Evolutionary conservation across 2,888 invertebrate genomes (phyloP), one percentile per base, ranked within the genome.

Genomic region (Rutpela maculata): DNA sequence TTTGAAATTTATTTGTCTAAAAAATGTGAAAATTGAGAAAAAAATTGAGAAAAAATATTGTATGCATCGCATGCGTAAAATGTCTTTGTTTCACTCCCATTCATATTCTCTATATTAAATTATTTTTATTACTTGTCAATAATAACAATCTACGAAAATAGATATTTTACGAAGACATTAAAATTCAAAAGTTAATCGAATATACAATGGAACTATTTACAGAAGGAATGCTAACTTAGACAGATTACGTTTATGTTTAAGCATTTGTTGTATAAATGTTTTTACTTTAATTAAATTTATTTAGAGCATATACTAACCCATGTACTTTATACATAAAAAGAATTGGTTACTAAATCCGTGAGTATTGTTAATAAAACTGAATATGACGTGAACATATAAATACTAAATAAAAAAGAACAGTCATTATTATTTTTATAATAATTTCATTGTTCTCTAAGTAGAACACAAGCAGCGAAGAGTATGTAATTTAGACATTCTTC

Each of bases 401-500:
- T 15, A 50, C 12, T 59, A 60, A 59, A 70, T 19, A 65, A 38
- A 70, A 62, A 60, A 31, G 11, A 60, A 43, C 15, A 38, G 17
- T 22, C 17, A 38, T 43, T 59, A 60, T 19, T 70, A 60, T 62
- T 57, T 75, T 75, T 75, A 68, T 38, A 76, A 76, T 70, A 75
- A 75, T 66, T 66, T 66, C 71, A 67, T 71, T 76, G 76, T 76
- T 70, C 75, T 43, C 17, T 55, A 76, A 71, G 76, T 71, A 70
- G 70, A 71, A 76, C 62, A 18, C 63, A 63, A 55, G 35, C 65
- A 55, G 50, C 57, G 56, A 70, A 26, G 66, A 65, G 71, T 56
- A 71, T 71, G 60, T 59, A 66, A 76, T 76, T 76, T 76, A 76
- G 59, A 76, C 59, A 76, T 76, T 65, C 76, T 71, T 76, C 38